Percentiles rank a stretch among this genome's conserved stretches.
Evolutionary conservation across 2,888 invertebrate genomes (phyloP).

Genomic region (Capitulum mitella): DNA sequence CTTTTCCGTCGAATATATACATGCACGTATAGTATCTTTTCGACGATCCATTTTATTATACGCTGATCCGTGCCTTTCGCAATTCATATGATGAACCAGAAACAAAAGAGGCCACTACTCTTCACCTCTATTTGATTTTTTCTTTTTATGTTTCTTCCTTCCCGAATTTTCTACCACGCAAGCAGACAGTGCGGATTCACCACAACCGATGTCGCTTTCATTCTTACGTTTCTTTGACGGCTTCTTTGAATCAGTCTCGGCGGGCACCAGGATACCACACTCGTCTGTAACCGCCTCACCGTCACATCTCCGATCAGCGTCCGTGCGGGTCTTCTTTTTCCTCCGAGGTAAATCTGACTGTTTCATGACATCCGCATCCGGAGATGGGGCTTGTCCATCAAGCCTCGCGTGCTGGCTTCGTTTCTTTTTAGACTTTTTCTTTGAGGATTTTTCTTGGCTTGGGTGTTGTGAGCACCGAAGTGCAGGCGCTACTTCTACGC

Average conservation of each 20-base stretch:
- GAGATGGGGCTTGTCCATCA: not conserved
- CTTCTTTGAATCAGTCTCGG: not conserved
- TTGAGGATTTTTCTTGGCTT: not conserved
- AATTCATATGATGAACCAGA: not conserved
- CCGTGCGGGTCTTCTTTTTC: not conserved
- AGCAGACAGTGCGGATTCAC: not conserved
- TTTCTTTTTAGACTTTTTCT: not conserved
- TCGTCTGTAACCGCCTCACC: not conserved
- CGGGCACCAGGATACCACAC: too few relatives aligned
- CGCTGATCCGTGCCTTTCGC: not conserved
- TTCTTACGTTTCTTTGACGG: not conserved
- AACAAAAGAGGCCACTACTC: not conserved
- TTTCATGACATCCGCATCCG: not conserved
- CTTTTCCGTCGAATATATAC: too few relatives aligned
- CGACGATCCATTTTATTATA: not conserved
- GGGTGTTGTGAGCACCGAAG: not conserved
- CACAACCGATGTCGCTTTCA: not conserved
- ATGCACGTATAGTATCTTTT: too few relatives aligned
- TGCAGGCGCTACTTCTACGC: not conserved
- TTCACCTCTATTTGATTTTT: not conserved
- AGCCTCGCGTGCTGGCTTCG: not conserved
- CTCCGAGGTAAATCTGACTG: too few relatives aligned
- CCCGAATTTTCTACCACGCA: not conserved
- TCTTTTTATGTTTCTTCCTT: not conserved
- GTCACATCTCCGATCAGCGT: not conserved